Evolutionary conservation across 2,797 vertebrate species (phyloP).

Genomic region (Cynodonichthys magdalenae): DNA sequence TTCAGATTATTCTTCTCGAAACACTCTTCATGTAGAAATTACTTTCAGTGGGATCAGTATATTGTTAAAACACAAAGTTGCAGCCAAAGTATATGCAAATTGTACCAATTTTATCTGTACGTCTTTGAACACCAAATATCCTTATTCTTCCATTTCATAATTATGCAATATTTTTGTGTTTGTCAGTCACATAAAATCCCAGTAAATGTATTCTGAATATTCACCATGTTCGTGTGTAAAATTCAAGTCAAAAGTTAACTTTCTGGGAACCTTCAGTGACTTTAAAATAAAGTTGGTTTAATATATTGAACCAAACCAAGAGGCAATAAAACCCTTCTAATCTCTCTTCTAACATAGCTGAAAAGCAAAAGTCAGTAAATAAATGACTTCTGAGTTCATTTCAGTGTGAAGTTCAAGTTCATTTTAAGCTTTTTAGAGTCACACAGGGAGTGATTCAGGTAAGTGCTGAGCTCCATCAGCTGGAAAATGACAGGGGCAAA

Average conservation of each 20-base stretch:
- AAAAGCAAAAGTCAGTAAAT: not conserved
- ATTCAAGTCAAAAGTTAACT: not conserved
- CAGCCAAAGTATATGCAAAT: too few species aligned
- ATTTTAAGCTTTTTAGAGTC: slow-evolving; percentile 9
- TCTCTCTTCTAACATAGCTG: not conserved
- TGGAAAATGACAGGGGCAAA: slow-evolving; percentile 10
- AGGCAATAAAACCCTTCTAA: not conserved
- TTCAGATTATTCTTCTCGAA: too few species aligned
- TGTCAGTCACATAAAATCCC: too few species aligned
- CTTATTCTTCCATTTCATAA: too few species aligned
- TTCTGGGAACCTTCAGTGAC: not conserved
- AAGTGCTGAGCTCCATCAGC: slow-evolving; percentile 5
- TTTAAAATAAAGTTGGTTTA: not conserved
- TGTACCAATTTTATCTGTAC: too few species aligned
- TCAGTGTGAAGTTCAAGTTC: not conserved
- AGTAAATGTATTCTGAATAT: too few species aligned
- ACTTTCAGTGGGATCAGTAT: too few species aligned
- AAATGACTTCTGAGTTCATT: not conserved
- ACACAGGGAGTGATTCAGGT: slow-evolving; percentile 28
- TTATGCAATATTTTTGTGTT: too few species aligned
- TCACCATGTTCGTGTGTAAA: not conserved
- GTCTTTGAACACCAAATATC: too few species aligned
- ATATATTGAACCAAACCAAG: not conserved
- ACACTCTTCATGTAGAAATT: too few species aligned
- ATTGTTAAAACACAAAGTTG: too few species aligned